phyloP scores from a whole-genome alignment of 2,113 vertebrate genomes.

The Blennius ocellaris region DNA sequence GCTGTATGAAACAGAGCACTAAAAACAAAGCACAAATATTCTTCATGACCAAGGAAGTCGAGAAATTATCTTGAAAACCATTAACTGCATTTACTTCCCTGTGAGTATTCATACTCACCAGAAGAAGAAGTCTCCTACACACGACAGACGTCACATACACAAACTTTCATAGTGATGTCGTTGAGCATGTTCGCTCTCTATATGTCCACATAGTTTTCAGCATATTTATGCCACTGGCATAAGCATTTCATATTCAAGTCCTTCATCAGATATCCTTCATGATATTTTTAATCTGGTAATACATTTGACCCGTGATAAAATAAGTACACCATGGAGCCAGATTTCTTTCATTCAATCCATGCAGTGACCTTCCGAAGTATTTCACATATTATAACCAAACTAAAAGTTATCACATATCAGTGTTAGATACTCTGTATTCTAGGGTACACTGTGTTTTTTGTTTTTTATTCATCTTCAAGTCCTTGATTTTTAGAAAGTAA shows the following conservation, averaged over 20 bases:
- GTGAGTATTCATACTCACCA: background rate
- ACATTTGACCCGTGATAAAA: background rate
- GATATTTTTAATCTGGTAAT: too few relatives aligned
- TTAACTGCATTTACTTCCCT: background rate
- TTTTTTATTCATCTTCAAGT: conserved; percentile 17
- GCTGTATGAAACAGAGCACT: conserved; percentile 1
- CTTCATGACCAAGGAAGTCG: background rate
- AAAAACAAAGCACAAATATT: conserved; percentile 17
- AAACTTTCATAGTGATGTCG: background rate
- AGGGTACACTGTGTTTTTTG: background rate
- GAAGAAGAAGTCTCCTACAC: background rate
- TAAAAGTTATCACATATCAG: conserved; percentile 6
- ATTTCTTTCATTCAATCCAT: background rate
- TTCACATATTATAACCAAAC: conserved; percentile 4
- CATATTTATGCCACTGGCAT: background rate
- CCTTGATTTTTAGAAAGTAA: conserved; percentile 12
- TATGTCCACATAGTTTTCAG: background rate
- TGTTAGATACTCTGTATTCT: background rate
- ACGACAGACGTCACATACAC: background rate
- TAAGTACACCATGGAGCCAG: background rate
- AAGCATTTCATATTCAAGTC: background rate
- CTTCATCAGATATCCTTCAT: background rate
- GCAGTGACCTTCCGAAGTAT: background rate
- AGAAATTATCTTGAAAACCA: background rate
- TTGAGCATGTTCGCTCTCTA: background rate